Evolutionary conservation across 2,113 vertebrate genomes (phyloP).

Genomic region (Terrapene triunguis): DNA sequence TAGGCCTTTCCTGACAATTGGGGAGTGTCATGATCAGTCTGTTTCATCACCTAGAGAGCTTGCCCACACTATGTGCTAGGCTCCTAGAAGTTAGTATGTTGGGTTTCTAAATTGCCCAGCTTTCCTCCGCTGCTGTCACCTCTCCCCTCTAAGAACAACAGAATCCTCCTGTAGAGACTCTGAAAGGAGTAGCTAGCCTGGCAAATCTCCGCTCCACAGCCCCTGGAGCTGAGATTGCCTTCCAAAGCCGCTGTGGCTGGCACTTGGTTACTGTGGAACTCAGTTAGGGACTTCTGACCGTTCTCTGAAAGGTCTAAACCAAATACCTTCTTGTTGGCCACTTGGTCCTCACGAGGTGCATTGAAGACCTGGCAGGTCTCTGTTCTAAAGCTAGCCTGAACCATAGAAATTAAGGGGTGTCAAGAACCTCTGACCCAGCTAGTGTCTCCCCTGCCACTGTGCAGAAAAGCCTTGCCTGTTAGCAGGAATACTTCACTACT

Average conservation of each 20-base stretch:
- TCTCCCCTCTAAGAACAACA: not conserved
- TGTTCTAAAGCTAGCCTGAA: not conserved
- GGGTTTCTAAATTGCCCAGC: not conserved
- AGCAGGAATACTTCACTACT: too few relatives aligned
- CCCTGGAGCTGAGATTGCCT: not conserved
- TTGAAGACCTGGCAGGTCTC: not conserved
- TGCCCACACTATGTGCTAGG: not conserved
- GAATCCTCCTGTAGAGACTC: not conserved
- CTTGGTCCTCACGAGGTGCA: not conserved
- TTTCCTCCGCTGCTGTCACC: not conserved
- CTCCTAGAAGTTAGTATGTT: not conserved
- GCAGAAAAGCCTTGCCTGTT: not conserved
- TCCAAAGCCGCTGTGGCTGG: not conserved
- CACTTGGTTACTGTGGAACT: not conserved
- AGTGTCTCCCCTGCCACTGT: not conserved
- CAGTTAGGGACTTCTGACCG: too few relatives aligned
- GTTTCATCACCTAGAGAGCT: not conserved
- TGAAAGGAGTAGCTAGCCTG: not conserved
- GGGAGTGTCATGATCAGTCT: not conserved
- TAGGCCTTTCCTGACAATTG: too few relatives aligned
- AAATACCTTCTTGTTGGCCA: not conserved
- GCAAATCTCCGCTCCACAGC: not conserved
- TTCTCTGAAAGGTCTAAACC: not conserved
- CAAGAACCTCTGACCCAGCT: not conserved
- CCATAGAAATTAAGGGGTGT: not conserved